These are phyloP conservation scores for Acronicta leporina DNA, from an alignment of 2,888 invertebrate genomes.

Conservation along the genomic window DNA sequence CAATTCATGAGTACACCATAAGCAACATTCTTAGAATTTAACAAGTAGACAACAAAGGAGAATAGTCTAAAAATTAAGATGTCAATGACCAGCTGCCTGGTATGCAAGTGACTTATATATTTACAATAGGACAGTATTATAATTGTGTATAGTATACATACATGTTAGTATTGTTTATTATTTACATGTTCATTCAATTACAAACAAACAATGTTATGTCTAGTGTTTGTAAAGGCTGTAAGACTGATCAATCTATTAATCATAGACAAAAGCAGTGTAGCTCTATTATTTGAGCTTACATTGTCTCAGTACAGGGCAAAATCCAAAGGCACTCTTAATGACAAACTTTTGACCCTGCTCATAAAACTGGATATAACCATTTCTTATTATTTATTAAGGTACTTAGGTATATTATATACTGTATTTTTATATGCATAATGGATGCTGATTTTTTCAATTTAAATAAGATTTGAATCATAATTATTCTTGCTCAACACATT, in stretches of 20 bases:
- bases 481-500: no score
- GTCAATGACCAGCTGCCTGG: constrained; percentile 45
- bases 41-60: constrained; percentile 27
- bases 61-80: constrained; percentile 16
- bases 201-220: constrained; percentile 27
- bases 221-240: constrained; percentile 21
- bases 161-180: constrained; percentile 40
- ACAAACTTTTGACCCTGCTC: not conserved
- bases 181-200: constrained; percentile 37
- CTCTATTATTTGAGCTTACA: constrained; percentile 1
- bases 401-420: no score
- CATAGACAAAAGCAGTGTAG: constrained; percentile 31
- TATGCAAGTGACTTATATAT: constrained; percentile 18
- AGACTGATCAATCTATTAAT: constrained; percentile 4
- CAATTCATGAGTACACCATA: constrained; percentile 19
- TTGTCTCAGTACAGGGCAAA: constrained; percentile 7
- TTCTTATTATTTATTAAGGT: no score
- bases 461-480: no score
- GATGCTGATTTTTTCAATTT: no score
- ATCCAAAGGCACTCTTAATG: not conserved
- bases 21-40: constrained; percentile 5
- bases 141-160: constrained; percentile 17
- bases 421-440: no score
- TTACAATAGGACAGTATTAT: constrained; percentile 19
- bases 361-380: not conserved